Evolutionary conservation across 2,797 vertebrate genomes (phyloP).

Genomic region (Galaxias olidus): DNA sequence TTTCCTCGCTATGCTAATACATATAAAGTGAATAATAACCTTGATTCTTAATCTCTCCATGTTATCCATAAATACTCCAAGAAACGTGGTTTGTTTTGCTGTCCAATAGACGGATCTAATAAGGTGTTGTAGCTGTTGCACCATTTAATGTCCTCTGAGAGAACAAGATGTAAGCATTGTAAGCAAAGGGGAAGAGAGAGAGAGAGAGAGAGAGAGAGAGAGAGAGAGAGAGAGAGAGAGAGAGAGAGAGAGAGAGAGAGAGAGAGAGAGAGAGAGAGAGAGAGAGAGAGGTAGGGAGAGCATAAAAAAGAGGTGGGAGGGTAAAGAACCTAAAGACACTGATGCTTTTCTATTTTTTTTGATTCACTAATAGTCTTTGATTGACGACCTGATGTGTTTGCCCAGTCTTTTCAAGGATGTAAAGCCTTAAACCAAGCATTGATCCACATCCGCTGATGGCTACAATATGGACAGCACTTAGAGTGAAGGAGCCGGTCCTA

Average conservation of each 20-base stretch:
- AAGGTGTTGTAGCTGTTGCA: background rate
- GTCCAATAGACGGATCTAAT: background rate
- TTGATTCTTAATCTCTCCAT: too few species aligned
- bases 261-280: background rate
- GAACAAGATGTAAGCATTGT: background rate
- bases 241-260: background rate
- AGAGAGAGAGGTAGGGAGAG: too few species aligned
- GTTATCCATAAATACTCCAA: too few species aligned
- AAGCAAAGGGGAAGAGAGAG: background rate
- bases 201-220: constrained; percentile 11
- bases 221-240: too few species aligned
- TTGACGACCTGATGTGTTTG: constrained; percentile 54
- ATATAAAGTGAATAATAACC: too few species aligned
- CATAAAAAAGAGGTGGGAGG: too few species aligned
- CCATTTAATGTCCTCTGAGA: background rate
- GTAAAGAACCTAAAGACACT: too few species aligned
- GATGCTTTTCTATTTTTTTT: constrained; percentile 35
- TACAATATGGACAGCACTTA: constrained; percentile 68
- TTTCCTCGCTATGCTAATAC: too few species aligned
- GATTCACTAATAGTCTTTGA: constrained; percentile 61
- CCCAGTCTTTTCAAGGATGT: constrained; percentile 60
- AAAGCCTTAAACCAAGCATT: constrained; percentile 68
- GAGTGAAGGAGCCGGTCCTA: constrained; percentile 52
- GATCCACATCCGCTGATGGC: constrained; percentile 67
- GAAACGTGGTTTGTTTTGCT: too few species aligned